Evolutionary conservation across 2,113 vertebrate species (phyloP).

Genomic region (Albula goreensis): DNA sequence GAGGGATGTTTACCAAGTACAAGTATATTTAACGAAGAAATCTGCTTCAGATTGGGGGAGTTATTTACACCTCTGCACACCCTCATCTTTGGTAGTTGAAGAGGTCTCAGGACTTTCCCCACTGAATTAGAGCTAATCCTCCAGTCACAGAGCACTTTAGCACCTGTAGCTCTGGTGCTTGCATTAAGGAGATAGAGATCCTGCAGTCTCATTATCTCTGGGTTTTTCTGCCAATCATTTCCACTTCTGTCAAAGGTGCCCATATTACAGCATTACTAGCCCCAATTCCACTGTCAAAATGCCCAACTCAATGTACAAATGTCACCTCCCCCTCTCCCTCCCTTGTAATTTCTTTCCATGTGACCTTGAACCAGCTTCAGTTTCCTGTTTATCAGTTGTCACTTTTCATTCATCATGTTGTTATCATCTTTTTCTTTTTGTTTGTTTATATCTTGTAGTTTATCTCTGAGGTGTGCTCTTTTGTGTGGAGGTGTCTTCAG

Average conservation of each 20-base stretch:
- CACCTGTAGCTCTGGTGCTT: too few species aligned
- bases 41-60: neutral
- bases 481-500: neutral
- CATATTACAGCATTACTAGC: neutral
- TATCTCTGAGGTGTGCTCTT: neutral
- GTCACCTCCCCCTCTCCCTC: neutral
- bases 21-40: too few species aligned
- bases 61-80: neutral
- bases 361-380: neutral
- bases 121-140: neutral
- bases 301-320: neutral
- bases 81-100: neutral
- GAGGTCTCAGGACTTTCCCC: neutral
- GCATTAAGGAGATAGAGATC: neutral
- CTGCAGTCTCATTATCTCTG: neutral
- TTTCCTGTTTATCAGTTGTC: neutral
- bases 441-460: neutral
- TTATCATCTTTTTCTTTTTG: neutral
- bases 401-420: too few species aligned
- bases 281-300: neutral
- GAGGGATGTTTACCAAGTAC: too few species aligned
- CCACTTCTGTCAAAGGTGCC: neutral
- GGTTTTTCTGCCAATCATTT: neutral
- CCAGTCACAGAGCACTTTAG: neutral
- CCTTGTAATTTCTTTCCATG: neutral